Conservation (phyloP, 2,113 vertebrate genomes). For the Pseudonaja textilis region DNA sequence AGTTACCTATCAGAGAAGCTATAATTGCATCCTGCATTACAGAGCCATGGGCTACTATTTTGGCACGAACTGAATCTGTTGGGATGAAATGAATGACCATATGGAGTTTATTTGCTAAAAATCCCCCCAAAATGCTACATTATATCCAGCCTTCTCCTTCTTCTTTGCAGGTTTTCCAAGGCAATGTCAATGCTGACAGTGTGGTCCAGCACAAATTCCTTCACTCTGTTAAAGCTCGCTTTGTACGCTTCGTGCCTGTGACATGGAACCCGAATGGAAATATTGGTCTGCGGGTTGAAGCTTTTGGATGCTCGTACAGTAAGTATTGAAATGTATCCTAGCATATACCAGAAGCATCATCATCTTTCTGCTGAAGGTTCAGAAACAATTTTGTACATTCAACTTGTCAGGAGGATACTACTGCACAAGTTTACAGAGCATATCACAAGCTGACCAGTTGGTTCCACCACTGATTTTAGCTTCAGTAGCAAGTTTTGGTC, state of each 20-base stretch:
- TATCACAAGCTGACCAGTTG: too few species aligned
- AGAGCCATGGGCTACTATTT: neutral
- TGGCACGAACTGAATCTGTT: neutral
- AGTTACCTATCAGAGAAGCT: neutral
- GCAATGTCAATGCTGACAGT: conserved; percentile 85
- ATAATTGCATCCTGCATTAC: too few species aligned
- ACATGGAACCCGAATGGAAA: conserved; percentile 81
- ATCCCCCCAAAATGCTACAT: too few species aligned
- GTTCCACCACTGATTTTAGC: neutral
- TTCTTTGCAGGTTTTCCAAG: conserved; percentile 79
- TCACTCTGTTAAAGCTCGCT: conserved; percentile 83
- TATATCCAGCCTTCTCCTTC: conserved; percentile 36
- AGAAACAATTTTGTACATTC: neutral
- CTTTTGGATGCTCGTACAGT: conserved; percentile 91
- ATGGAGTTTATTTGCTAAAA: neutral
- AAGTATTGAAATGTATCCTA: conserved; percentile 66
- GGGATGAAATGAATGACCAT: neutral
- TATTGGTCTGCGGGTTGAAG: conserved; percentile 86
- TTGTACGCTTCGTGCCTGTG: conserved; percentile 85
- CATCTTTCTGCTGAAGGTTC: neutral
- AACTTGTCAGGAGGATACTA: neutral
- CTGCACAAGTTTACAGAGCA: neutral
- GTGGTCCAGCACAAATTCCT: conserved; percentile 85
- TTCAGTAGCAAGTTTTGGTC: neutral
- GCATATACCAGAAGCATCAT: neutral